Base-by-base conservation (phyloP, 2,113 vertebrate genomes). In the Microtus richardsoni region DNA sequence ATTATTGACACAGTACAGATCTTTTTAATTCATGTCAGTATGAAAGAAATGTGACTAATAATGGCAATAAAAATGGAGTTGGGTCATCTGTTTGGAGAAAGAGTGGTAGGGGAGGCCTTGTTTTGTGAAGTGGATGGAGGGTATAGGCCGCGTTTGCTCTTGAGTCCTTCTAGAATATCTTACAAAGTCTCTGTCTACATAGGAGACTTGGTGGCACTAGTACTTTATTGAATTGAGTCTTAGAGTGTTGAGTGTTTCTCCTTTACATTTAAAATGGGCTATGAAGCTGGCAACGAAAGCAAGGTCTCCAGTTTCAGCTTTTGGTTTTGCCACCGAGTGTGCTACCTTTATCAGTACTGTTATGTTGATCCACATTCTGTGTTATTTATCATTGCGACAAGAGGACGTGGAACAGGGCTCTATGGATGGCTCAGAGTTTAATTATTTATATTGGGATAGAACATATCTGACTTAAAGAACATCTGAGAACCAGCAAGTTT, bases 121-220 rank as follows among this genome's bases (percentile, higher is more conserved):
- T 89, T 96, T 97, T 94, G 58, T 68, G 44, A 92, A 90, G 80
- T 86, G 47, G 64, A 77, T 78, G 93, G 80, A 95, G 85, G 95
- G 84, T 95, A 62, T 89, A 97, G 41, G 6, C 79, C 24, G 8
- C 5, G 78, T 24, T 97, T 90, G 52, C 62, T 96, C 73, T 96
- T 86, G 28, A 90, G 22, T 82, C 49, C 70, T 58, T 49, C 94
- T 68, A 70, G 91, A 87, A 90, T 60, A 14, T 70, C 26, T 52
- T 89, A 79, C 4, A 77, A 83, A 7, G 8, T 71, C 78, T 73
- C 60, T 94, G n/a, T 70, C 70, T 91, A n/a, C 7, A 49, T 22
- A 74, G 68, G n/a, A 84, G 11, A 88, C 75, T 85, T 68, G 73
- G 33, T 66, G 16, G 88, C 66, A 52, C 39, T 58, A 64, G 68